These are phyloP conservation scores for Rhabdomys pumilio DNA, from an alignment of 2,797 vertebrate species.

Conservation along the genomic window DNA sequence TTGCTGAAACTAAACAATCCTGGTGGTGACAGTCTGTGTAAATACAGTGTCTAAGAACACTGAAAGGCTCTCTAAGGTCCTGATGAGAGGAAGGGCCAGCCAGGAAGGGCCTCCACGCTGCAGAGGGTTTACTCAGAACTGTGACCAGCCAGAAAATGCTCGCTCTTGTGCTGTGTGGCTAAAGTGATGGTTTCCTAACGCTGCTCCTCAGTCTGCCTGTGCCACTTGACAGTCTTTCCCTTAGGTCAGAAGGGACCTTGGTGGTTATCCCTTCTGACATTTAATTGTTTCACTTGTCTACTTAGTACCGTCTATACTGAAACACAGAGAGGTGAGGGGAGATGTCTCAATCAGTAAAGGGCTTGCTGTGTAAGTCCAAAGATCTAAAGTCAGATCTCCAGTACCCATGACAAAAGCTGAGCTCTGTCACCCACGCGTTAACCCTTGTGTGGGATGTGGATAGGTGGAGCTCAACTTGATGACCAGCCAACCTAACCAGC, in stretches of 20 bases:
- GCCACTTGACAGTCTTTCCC: neutral
- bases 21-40: neutral
- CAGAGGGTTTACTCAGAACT: neutral
- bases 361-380: no score
- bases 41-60: neutral
- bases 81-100: neutral
- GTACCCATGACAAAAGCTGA: no score
- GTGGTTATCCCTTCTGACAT: neutral
- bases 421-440: neutral
- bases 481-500: neutral
- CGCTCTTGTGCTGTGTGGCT: neutral
- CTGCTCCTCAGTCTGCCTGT: neutral
- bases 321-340: neutral
- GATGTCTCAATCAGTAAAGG: neutral
- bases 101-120: neutral
- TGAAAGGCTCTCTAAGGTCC: neutral
- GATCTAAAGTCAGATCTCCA: neutral
- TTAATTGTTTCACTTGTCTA: neutral
- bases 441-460: neutral
- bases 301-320: neutral
- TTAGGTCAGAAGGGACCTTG: neutral
- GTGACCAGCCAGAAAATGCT: no score
- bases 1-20: neutral
- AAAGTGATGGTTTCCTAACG: neutral
- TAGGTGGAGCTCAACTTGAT: neutral